Conservation (phyloP, 2,113 vertebrate species). For the Mystacornis crossleyi region DNA sequence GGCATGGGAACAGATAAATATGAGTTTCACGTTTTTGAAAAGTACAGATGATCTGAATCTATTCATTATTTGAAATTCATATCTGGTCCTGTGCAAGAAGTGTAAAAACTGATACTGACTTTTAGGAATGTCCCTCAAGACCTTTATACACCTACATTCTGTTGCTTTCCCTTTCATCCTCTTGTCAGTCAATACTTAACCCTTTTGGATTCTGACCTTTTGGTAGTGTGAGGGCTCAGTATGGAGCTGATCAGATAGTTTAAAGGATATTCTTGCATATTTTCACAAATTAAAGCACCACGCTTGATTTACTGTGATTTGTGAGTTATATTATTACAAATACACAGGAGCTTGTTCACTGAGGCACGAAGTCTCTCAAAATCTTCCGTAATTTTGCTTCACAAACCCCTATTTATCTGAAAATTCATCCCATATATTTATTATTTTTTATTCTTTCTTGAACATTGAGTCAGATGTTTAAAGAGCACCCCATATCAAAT, state of each 20-base stretch:
- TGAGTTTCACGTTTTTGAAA: not conserved
- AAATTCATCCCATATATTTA: not conserved
- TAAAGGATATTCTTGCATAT: slow-evolving; percentile 45
- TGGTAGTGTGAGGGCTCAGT: not conserved
- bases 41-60: not conserved
- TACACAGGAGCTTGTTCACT: not conserved
- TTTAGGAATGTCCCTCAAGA: slow-evolving; percentile 50
- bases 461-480: not conserved
- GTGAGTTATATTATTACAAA: not conserved
- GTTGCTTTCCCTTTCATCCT: slow-evolving; percentile 50
- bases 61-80: slow-evolving; percentile 42
- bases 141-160: slow-evolving; percentile 42
- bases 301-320: slow-evolving; percentile 1
- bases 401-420: not conserved
- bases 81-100: not conserved
- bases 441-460: not conserved
- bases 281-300: slow-evolving; percentile 25
- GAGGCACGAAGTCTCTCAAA: not conserved
- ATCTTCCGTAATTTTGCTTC: not conserved
- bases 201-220: slow-evolving; percentile 53
- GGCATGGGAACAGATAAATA: not conserved
- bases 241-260: slow-evolving; percentile 21
- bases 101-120: slow-evolving; percentile 49
- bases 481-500: not conserved
- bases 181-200: slow-evolving; percentile 65